Percentiles rank a stretch among this genome's conserved stretches.
These are phyloP conservation scores for Zosterops hypoxanthus DNA, from an alignment of 2,113 vertebrate species.

Conservation along the genomic window DNA sequence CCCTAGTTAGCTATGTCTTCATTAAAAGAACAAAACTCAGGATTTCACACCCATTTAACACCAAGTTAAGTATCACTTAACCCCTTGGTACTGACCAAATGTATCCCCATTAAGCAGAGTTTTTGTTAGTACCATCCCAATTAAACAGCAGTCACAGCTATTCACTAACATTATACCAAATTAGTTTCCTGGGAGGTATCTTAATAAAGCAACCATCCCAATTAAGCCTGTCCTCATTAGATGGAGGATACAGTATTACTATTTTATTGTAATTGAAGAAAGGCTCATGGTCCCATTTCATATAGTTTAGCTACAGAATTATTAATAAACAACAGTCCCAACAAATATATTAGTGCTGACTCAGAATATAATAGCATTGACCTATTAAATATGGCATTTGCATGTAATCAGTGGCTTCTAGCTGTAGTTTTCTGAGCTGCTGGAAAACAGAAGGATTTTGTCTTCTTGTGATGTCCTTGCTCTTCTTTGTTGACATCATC, in stretches of 20 bases:
- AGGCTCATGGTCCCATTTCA: conserved; percentile 43
- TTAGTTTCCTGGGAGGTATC: conserved; percentile 75
- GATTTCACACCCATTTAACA: conserved; percentile 63
- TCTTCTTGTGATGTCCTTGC: conserved; percentile 60
- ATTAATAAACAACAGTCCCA: conserved; percentile 33
- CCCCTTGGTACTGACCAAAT: conserved; percentile 57
- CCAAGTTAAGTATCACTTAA: conserved; percentile 67
- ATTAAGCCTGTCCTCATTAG: conserved; percentile 75
- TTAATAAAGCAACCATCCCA: conserved; percentile 75
- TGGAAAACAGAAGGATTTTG: conserved; percentile 40
- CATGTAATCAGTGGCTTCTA: conserved; percentile 31
- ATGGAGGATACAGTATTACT: conserved; percentile 72
- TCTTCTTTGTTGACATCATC: conserved; percentile 56
- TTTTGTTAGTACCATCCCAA: conserved; percentile 68
- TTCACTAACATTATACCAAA: conserved; percentile 71
- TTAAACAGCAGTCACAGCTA: conserved; percentile 73
- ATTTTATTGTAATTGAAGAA: conserved; percentile 57
- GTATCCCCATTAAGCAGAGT: conserved; percentile 59
- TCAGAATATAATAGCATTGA: conserved; percentile 54
- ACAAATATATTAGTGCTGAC: conserved; percentile 67
- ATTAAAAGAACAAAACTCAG: conserved; percentile 50
- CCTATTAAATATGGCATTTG: conserved; percentile 56
- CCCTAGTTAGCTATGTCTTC: conserved; percentile 46
- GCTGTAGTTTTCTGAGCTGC: conserved; percentile 22
- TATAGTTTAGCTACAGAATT: conserved; percentile 22